A percentile compares a stretch with the other conserved stretches of the same genome.
Conservation (phyloP, 92 coral and sea anemone genomes). For the Plumapathes pennacea region DNA sequence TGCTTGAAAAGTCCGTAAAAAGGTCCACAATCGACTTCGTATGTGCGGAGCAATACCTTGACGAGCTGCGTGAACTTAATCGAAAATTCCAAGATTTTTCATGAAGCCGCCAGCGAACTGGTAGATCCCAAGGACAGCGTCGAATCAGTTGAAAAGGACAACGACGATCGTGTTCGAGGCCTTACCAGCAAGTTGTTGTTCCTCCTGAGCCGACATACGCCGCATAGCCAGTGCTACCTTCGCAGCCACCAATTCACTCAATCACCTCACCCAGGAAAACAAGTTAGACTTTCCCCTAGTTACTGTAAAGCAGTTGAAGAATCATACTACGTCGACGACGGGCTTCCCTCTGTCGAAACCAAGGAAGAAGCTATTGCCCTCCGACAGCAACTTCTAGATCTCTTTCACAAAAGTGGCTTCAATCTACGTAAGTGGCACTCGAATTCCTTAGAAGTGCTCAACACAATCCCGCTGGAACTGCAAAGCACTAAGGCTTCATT, state of each 20-base stretch:
- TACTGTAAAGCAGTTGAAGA: constrained; percentile 24
- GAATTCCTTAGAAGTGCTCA: constrained; percentile 24
- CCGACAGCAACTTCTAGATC: constrained; percentile 13
- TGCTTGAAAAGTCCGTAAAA: too few species aligned
- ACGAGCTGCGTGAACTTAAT: too few species aligned
- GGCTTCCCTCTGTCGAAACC: constrained; percentile 31
- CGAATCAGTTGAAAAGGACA: too few species aligned
- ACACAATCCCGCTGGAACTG: constrained; percentile 1
- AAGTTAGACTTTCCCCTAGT: constrained; percentile 30
- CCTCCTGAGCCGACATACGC: too few species aligned
- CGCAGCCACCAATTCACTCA: constrained; percentile 29
- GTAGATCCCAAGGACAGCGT: too few species aligned
- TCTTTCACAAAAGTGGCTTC: constrained; percentile 22
- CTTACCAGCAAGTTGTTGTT: too few species aligned
- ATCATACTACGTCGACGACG: constrained; percentile 46
- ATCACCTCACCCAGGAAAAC: constrained; percentile 10
- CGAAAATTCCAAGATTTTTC: too few species aligned
- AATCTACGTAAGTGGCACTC: constrained; percentile 45
- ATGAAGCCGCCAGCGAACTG: too few species aligned
- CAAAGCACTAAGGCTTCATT: constrained; percentile 4
- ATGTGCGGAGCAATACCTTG: too few species aligned
- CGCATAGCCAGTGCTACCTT: constrained; percentile 44
- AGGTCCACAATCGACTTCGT: too few species aligned
- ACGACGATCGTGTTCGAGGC: too few species aligned
- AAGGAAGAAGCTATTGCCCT: constrained; percentile 28